Conservation (phyloP, 2,797 vertebrate species). For the Poecilia velifera region DNA sequence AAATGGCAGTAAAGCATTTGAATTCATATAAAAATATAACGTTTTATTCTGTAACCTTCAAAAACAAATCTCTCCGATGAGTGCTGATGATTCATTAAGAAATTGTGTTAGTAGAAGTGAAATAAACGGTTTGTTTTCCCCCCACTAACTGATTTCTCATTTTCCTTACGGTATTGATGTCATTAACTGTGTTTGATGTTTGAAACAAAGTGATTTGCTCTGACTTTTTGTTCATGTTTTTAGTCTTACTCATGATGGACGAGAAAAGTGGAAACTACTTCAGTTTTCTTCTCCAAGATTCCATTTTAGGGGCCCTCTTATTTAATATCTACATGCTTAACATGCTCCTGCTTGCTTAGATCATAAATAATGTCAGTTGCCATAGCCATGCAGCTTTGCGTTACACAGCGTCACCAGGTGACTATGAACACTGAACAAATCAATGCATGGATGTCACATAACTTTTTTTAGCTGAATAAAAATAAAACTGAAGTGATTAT, state of each 20-base stretch:
- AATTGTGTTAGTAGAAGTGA: constrained; percentile 47
- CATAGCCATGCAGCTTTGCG: too few relatives aligned
- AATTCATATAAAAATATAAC: constrained; percentile 23
- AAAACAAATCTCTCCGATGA: constrained; percentile 9
- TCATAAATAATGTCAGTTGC: background rate
- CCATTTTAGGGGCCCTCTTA: background rate
- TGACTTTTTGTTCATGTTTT: background rate
- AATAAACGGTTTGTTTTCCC: constrained; percentile 62
- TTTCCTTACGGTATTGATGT: background rate
- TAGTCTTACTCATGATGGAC: background rate
- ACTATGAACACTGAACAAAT: too few relatives aligned
- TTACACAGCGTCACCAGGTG: too few relatives aligned
- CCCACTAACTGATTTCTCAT: background rate
- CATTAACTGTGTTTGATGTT: background rate
- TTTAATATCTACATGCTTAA: background rate
- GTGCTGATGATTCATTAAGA: constrained; percentile 33
- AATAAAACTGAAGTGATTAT: too few relatives aligned
- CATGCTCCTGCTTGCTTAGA: background rate
- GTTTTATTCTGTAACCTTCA: constrained; percentile 28
- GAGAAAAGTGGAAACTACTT: background rate
- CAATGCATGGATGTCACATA: too few relatives aligned
- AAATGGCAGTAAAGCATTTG: constrained; percentile 1
- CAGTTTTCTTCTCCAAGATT: background rate
- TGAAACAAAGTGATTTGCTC: background rate
- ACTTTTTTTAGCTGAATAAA: too few relatives aligned